Evolutionary conservation across 2,888 invertebrate genomes (phyloP), one percentile per base, ranked within the genome.

Genomic region (Spodoptera littoralis): DNA sequence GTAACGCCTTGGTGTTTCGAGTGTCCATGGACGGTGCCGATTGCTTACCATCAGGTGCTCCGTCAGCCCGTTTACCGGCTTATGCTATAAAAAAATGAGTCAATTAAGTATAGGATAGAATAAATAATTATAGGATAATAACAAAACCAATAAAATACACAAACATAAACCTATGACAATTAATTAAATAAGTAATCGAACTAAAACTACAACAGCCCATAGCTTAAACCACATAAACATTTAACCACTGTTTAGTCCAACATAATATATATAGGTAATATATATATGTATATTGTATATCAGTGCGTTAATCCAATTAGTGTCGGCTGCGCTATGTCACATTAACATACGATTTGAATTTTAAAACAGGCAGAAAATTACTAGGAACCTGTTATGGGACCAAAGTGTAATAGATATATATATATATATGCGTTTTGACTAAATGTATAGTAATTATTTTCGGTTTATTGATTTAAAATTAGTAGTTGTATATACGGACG

Each of bases 271-370:
- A 67, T 27, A 27, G 27, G 27, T 5, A 27, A 27, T 43, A 59
- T 18, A 30, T 47, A 18, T 11, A 41, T 11, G 58, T 75, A 53
- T 70, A 61, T 64, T 60, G 49, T 49, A 58, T 77, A 63, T 75
- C 56, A 63, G 53, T 60, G 81, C 82, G 82, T 87, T 90, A 90
- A 92, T 92, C 92, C 92, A 93, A 93, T 92, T 92, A 93, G 90
- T 74, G 86, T 80, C 85, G 70, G 77, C 77, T 73, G 80, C 76
- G 80, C 88, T 76, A 80, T 88, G 89, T 91, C 91, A 88, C 87
- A 92, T 93, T 93, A 88, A 77, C 92, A 93, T 93, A 80, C 83
- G 76, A 91, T 93, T 92, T 90, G 81, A 92, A 92, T 90, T 92
- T 91, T 88, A 92, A 92, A 92, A 84, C 77, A 85, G 84, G 80